A percentile compares a stretch with the other conserved stretches of the same genome.
These are phyloP conservation scores for Leucoraja erinaceus DNA, from an alignment of 2,113 vertebrate species.

Conservation along the genomic window DNA sequence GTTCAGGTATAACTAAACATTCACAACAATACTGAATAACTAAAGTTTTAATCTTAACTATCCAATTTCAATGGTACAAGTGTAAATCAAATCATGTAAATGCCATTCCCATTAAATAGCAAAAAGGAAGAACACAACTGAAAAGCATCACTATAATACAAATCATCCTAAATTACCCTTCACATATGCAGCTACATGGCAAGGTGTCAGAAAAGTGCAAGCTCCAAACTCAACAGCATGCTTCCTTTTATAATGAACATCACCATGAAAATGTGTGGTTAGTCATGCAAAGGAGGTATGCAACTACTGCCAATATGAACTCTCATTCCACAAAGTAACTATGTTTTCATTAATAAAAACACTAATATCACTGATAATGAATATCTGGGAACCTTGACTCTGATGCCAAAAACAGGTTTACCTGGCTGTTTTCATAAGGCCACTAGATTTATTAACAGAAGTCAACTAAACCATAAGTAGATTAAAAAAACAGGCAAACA, in stretches of 20 bases:
- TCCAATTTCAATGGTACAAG: constrained; percentile 1
- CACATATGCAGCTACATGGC: not conserved
- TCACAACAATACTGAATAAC: not conserved
- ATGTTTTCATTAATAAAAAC: not conserved
- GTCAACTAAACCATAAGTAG: constrained; percentile 21
- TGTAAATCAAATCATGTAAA: not conserved
- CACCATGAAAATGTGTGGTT: not conserved
- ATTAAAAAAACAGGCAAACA: constrained; percentile 5
- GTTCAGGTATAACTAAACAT: not conserved
- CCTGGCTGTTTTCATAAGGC: constrained; percentile 11
- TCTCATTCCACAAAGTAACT: not conserved
- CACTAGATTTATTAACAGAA: constrained; percentile 33
- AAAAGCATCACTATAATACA: not conserved
- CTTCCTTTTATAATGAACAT: not conserved
- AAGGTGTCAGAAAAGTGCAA: not conserved
- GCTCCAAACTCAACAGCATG: not conserved
- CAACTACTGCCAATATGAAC: not conserved
- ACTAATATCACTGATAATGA: not conserved
- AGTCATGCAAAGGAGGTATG: not conserved
- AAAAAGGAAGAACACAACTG: not conserved
- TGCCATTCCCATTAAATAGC: not conserved
- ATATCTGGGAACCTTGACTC: not conserved
- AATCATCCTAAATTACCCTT: not conserved
- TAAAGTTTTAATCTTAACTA: not conserved
- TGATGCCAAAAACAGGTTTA: not conserved